phyloP scores from a whole-genome alignment of 2,113 vertebrate species.

The Chlamydotis undulata region DNA sequence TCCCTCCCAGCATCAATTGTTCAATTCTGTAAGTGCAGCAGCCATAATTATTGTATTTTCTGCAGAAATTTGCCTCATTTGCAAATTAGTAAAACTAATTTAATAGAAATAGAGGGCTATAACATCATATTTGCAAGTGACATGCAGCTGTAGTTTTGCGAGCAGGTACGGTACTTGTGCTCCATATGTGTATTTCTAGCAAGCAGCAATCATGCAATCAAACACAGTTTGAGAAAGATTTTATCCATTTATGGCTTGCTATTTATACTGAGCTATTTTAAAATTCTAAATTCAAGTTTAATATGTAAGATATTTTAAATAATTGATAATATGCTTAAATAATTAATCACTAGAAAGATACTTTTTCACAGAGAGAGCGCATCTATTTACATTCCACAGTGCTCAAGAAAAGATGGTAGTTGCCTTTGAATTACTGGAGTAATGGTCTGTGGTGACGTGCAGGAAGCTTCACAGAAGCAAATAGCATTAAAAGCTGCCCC shows the following conservation, averaged over 20 bases:
- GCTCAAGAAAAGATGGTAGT: slow-evolving; percentile 9
- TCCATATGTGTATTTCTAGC: background rate
- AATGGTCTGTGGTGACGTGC: background rate
- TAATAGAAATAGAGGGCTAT: background rate
- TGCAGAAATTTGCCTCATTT: background rate
- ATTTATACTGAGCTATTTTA: slow-evolving; percentile 19
- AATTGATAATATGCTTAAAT: slow-evolving; percentile 60
- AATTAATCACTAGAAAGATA: slow-evolving; percentile 49
- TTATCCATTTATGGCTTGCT: background rate
- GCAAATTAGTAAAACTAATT: background rate
- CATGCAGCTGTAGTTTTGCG: background rate
- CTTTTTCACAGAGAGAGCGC: background rate
- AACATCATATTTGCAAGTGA: background rate
- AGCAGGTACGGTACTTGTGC: background rate
- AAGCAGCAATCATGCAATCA: background rate
- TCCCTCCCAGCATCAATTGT: background rate
- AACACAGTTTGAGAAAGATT: background rate
- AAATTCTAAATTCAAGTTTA: slow-evolving; percentile 49
- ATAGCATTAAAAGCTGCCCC: background rate
- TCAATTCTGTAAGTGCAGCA: background rate
- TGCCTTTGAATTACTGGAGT: slow-evolving; percentile 42
- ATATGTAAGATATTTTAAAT: slow-evolving; percentile 58
- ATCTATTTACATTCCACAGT: slow-evolving; percentile 31
- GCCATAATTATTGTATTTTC: background rate
- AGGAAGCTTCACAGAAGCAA: background rate